Conservation (phyloP, 2,113 vertebrate genomes). For the Cyrtonyx montezumae region DNA sequence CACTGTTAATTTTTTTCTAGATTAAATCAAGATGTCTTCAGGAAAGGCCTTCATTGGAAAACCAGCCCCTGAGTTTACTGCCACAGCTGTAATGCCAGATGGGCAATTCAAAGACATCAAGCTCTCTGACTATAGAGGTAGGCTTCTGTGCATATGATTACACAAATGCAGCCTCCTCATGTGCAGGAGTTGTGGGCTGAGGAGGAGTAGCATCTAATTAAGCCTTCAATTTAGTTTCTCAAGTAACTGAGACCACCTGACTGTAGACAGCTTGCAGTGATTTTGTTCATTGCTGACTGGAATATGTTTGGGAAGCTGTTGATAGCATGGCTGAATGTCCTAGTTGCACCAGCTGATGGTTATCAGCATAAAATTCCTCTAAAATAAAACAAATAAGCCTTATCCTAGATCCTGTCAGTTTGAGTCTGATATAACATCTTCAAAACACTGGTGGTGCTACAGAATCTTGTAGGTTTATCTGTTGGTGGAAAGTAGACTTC, state of each 20-base stretch:
- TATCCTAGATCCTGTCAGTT: background rate
- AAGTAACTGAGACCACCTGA: background rate
- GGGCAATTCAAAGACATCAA: slow-evolving; percentile 92
- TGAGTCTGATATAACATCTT: background rate
- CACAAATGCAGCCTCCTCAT: background rate
- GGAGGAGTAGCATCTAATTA: background rate
- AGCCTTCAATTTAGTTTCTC: background rate
- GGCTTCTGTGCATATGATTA: background rate
- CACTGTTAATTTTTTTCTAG: slow-evolving; percentile 8
- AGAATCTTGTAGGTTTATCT: background rate
- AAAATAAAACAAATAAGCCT: background rate
- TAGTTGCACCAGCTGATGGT: background rate
- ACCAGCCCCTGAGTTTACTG: slow-evolving; percentile 91
- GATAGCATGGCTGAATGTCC: background rate
- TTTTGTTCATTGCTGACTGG: background rate
- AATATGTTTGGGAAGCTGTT: background rate
- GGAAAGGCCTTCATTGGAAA: slow-evolving; percentile 94
- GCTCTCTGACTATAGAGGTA: slow-evolving; percentile 93
- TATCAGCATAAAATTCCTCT: background rate
- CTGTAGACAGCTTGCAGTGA: background rate
- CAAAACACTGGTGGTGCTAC: background rate
- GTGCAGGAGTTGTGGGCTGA: background rate
- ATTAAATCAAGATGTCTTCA: slow-evolving; percentile 87
- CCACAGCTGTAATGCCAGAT: slow-evolving; percentile 95
- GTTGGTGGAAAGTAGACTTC: background rate